Conservation (phyloP, 2,888 invertebrate genomes). For the Sarcophaga rosellei region DNA sequence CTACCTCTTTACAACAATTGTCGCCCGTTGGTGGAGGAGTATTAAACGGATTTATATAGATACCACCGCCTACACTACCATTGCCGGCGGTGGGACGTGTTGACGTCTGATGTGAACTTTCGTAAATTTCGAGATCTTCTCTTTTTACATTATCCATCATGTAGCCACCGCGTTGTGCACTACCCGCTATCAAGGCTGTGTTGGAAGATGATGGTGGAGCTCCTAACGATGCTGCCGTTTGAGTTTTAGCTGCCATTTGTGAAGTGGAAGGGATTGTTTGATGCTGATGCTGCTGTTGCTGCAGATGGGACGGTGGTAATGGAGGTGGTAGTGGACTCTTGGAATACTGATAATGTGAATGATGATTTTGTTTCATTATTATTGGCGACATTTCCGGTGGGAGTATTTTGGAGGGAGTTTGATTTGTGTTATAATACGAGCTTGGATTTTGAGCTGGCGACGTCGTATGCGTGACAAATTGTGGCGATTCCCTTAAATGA, state of each 20-base stretch:
- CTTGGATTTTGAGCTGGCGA: constrained; percentile 53
- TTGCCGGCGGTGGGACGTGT: constrained; percentile 43
- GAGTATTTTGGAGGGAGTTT: constrained; percentile 58
- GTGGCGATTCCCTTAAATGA: constrained; percentile 63
- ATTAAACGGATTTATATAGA: constrained; percentile 77
- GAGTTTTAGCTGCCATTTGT: constrained; percentile 60
- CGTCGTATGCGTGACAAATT: constrained; percentile 35
- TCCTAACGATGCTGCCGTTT: constrained; percentile 33
- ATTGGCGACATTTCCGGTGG: constrained; percentile 70
- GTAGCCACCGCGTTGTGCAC: constrained; percentile 45
- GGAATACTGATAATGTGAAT: constrained; percentile 70
- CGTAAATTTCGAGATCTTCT: constrained; percentile 66
- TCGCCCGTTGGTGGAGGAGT: constrained; percentile 69
- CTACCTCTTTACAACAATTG: constrained; percentile 68
- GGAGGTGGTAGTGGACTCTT: constrained; percentile 69
- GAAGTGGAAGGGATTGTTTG: constrained; percentile 54
- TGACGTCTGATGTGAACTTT: constrained; percentile 53
- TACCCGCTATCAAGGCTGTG: constrained; percentile 9
- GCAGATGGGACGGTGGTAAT: constrained; percentile 60
- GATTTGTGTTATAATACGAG: constrained; percentile 59
- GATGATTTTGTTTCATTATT: constrained; percentile 67
- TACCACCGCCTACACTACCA: constrained; percentile 68
- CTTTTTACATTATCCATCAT: constrained; percentile 65
- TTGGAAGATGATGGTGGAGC: constrained; percentile 32
- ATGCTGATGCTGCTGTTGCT: constrained; percentile 19